These are phyloP conservation scores for Xanthorhoe designata DNA, from an alignment of 2,888 invertebrate species.

Conservation along the genomic window DNA sequence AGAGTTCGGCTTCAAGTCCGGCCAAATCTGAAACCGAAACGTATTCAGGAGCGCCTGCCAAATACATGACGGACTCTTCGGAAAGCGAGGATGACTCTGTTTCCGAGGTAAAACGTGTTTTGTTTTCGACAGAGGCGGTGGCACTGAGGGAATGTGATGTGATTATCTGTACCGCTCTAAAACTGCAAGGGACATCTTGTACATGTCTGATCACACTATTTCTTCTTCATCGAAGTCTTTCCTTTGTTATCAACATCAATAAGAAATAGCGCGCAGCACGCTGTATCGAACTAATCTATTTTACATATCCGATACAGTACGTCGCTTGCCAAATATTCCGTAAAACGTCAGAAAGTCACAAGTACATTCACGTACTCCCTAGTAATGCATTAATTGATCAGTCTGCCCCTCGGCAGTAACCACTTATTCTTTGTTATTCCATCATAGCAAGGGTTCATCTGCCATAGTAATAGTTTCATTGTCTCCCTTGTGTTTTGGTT, in stretches of 20 bases:
- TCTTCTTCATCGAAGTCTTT: conserved; percentile 64
- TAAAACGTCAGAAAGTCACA: conserved; percentile 85
- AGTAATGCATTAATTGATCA: conserved; percentile 83
- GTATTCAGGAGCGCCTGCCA: conserved; percentile 93
- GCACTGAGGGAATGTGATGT: conserved; percentile 83
- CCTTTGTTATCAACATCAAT: conserved; percentile 57
- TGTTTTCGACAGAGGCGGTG: conserved; percentile 84
- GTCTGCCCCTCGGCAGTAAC: conserved; percentile 74
- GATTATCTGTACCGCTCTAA: conserved; percentile 86
- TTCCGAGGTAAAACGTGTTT: conserved; percentile 94
- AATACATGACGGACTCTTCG: conserved; percentile 96
- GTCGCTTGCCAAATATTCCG: conserved; percentile 85
- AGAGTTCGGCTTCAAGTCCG: conserved; percentile 93
- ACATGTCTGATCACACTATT: conserved; percentile 73
- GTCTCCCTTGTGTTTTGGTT: conserved; percentile 79
- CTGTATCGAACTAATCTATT: conserved; percentile 69
- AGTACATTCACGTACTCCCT: conserved; percentile 81
- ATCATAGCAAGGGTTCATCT: conserved; percentile 61
- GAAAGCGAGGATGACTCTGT: conserved; percentile 98
- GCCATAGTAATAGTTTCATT: conserved; percentile 70
- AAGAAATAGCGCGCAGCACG: conserved; percentile 66
- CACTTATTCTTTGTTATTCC: conserved; percentile 75
- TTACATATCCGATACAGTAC: conserved; percentile 76
- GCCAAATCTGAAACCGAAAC: conserved; percentile 95
- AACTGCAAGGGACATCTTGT: conserved; percentile 89